Conservation (phyloP, 2,888 invertebrate species). For the Sinodicranocentrus sp. region DNA sequence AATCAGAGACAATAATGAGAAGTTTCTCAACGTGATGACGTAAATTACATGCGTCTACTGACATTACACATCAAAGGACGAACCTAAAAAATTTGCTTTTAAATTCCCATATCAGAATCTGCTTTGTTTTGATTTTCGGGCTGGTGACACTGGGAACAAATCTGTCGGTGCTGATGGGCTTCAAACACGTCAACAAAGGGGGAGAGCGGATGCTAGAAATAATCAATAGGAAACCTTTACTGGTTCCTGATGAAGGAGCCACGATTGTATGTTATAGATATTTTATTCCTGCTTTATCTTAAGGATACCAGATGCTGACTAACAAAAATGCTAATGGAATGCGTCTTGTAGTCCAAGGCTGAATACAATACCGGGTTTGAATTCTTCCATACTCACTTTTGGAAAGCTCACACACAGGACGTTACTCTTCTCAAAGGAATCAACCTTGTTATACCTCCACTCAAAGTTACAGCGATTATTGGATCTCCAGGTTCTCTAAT, state of each 20-base stretch:
- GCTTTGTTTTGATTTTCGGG: slow-evolving; percentile 52
- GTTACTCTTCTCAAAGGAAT: slow-evolving; percentile 44
- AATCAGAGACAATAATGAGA: slow-evolving; percentile 2
- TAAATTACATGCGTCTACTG: too few relatives aligned
- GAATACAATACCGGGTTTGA: too few relatives aligned
- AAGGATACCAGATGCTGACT: too few relatives aligned
- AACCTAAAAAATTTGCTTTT: too few relatives aligned
- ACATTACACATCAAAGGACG: too few relatives aligned
- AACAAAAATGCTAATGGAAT: too few relatives aligned
- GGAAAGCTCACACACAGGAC: slow-evolving; percentile 45
- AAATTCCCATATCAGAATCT: too few relatives aligned
- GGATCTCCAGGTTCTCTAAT: slow-evolving; percentile 51
- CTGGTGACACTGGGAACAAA: slow-evolving; percentile 54
- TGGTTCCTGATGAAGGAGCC: slow-evolving; percentile 15
- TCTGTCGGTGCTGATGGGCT: slow-evolving; percentile 51
- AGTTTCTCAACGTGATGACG: slow-evolving; percentile 40
- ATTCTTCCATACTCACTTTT: slow-evolving; percentile 58
- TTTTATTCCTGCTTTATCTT: too few relatives aligned
- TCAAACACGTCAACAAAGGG: slow-evolving; percentile 41
- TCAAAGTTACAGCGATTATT: slow-evolving; percentile 52
- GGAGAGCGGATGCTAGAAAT: slow-evolving; percentile 44
- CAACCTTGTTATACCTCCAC: slow-evolving; percentile 22
- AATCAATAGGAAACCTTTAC: slow-evolving; percentile 31
- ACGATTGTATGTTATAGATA: slow-evolving; percentile 41
- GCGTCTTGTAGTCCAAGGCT: too few relatives aligned